Evolutionary conservation across 2,113 vertebrate genomes (phyloP), one percentile per base, ranked within the genome.

Genomic region (Barbus barbus): DNA sequence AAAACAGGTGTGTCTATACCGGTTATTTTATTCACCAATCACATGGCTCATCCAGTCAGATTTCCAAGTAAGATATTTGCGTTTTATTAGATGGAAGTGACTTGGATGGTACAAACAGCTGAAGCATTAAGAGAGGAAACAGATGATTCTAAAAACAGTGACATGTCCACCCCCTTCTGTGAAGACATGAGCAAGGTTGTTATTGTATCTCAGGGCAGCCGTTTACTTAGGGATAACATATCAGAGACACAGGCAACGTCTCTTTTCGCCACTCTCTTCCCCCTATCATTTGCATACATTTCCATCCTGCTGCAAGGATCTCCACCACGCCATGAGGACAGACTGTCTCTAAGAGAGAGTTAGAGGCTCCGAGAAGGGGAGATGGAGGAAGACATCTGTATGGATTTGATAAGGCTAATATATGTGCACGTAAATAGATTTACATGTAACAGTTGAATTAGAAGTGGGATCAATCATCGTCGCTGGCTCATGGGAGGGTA

Each of bases 241-340:
- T 76, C 33, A 84, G 31, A 14, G 24, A 61, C 26, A 69, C 9
- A 51, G 65, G 51, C 46, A 20, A 11, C 26, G 38, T 71, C 48
- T 67, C 33, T 71, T 61, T 33, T 3, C 31, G 5, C 7, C 77
- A 38, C 77, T 20, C 36, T 56, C 77, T 33, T n/a, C 14, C 76
- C 76, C 58, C 77, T 63, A 44, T 79, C 31, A 84, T 89, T 86
- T 86, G 83, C 86, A 86, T 86, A 83, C 61, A 81, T 87, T 89
- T 76, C n/a, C 79, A 85, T 82, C 79, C 67, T 16, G 46, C 51
- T 86, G 63, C 38, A 73, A 51, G 61, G 48, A 63, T 60, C 56
- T 53, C 73, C 65, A 74, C 58, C 73, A 18, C 20, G n/a, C 26
- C 67, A 79, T 38, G 71, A 33, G 73, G 75, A 78, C 38, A 20